Base-by-base conservation (phyloP, 2,797 vertebrate genomes). In the Paedocypris micromegethes region DNA sequence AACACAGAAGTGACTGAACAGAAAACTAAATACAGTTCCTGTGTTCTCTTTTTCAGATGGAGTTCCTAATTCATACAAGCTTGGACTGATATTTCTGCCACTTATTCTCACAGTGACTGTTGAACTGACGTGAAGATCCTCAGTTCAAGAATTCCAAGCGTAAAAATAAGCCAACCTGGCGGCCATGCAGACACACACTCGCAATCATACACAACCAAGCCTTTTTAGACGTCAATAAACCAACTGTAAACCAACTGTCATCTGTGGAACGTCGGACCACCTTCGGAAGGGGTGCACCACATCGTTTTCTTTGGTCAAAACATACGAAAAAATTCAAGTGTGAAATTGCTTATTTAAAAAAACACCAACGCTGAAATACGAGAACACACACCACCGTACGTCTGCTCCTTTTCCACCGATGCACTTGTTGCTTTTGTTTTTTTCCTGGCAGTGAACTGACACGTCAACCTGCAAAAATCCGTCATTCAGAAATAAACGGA, bases 41-140 rank as follows among this genome's bases (percentile, higher is more conserved):
- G 0, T 62, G 4, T 79, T 2, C 64, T 53, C 76, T 54, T 75
- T 68, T 48, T 78, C 73, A 91, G 90, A 83, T 70, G 86, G 83
- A 67, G 88, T 82, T 56, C 77, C 78, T 45, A 59, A 68, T 71
- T 23, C 71, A 77, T 83, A 84, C 66, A 69, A 77, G 53, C 78
- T 89, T 70, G 81, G 91, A 83, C 82, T 94, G 47, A 77, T 85
- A 73, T 86, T 92, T 92, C 88, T 87, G 72, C 80, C 86, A 7
- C 85, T 98, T 44, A 78, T 92, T 86, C 87, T 97, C 81, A 95
- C 95, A 97, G 93, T 94, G 86, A 91, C 91, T 73, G 87, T 90
- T 86, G 94, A 93, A 81, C 88, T 98, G 86, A 98, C 94, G 94
- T 98, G 93, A 98, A 80, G 77, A 54, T 68, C 58, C 71, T 79